These are phyloP conservation scores for Boloria euphrosyne DNA, from an alignment of 2,888 invertebrate species.

Conservation along the genomic window DNA sequence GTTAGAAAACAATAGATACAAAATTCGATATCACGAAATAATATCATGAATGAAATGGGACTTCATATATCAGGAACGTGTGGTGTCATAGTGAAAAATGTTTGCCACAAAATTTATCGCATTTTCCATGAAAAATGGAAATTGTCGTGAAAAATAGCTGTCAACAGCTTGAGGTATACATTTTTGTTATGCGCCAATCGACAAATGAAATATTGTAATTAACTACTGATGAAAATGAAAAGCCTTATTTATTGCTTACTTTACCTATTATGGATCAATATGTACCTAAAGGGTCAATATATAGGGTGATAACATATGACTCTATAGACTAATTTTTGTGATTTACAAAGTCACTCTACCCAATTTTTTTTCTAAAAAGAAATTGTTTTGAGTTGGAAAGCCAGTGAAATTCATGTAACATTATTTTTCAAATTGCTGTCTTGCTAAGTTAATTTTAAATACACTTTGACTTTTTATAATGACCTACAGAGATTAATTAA, in stretches of 20 bases:
- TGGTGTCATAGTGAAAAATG: constrained; percentile 39
- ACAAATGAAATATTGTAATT: constrained; percentile 13
- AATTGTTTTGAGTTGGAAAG: too few relatives aligned
- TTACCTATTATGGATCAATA: too few relatives aligned
- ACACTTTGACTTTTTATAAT: not conserved
- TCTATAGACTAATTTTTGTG: too few relatives aligned
- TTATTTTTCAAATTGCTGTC: too few relatives aligned
- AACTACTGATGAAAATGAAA: not conserved
- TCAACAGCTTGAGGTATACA: constrained; percentile 33
- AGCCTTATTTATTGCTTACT: too few relatives aligned
- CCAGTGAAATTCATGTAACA: too few relatives aligned
- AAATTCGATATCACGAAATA: constrained; percentile 19
- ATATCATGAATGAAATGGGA: constrained; percentile 26
- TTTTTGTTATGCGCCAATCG: constrained; percentile 23
- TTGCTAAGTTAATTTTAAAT: not conserved
- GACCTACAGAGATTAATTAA: too few relatives aligned
- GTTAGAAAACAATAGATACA: not conserved
- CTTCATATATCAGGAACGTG: constrained; percentile 39
- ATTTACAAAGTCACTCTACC: too few relatives aligned
- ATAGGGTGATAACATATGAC: too few relatives aligned
- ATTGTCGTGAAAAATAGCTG: constrained; percentile 31
- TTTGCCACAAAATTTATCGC: constrained; percentile 37
- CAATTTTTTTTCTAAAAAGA: too few relatives aligned
- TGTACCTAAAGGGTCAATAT: too few relatives aligned
- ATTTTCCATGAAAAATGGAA: constrained; percentile 29